These are phyloP conservation scores for Conopomorpha cramerella DNA, from an alignment of 1,140 invertebrate genomes.

Conservation along the genomic window DNA sequence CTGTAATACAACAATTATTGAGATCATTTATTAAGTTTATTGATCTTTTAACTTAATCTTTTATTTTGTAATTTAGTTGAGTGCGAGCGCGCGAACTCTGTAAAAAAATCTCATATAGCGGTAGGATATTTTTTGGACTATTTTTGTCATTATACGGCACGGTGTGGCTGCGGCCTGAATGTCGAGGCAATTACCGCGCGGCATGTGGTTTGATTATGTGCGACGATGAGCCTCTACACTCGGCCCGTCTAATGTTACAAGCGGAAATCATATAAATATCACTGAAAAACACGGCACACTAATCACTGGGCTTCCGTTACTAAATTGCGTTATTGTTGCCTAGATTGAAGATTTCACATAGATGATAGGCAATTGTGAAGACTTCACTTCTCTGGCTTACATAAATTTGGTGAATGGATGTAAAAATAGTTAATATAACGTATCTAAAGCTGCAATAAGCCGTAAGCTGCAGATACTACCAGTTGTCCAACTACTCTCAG, in stretches of 20 bases:
- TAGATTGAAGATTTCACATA: too few relatives aligned
- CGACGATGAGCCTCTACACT: slow-evolving; percentile 45
- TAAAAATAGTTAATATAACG: too few relatives aligned
- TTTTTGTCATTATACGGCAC: slow-evolving; percentile 60
- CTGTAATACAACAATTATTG: slow-evolving; percentile 61
- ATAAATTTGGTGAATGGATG: too few relatives aligned
- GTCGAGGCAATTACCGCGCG: slow-evolving; percentile 55
- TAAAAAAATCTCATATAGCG: slow-evolving; percentile 59
- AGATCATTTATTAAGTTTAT: slow-evolving; percentile 62
- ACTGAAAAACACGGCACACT: too few relatives aligned
- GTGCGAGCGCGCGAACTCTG: slow-evolving; percentile 51
- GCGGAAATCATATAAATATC: too few relatives aligned
- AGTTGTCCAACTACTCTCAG: too few relatives aligned
- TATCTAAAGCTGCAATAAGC: too few relatives aligned
- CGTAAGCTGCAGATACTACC: too few relatives aligned
- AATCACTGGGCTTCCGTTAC: slow-evolving; percentile 53
- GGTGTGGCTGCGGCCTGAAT: slow-evolving; percentile 57
- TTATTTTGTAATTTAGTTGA: slow-evolving; percentile 60
- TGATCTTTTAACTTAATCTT: slow-evolving; percentile 62
- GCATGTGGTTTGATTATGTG: slow-evolving; percentile 60
- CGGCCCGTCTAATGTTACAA: slow-evolving; percentile 49
- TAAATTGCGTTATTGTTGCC: slow-evolving; percentile 50
- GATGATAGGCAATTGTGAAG: too few relatives aligned
- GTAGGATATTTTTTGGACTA: slow-evolving; percentile 57
- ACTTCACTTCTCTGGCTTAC: too few relatives aligned